phyloP scores from a whole-genome alignment of 2,888 invertebrate species.

The Drosophila lacicola region DNA sequence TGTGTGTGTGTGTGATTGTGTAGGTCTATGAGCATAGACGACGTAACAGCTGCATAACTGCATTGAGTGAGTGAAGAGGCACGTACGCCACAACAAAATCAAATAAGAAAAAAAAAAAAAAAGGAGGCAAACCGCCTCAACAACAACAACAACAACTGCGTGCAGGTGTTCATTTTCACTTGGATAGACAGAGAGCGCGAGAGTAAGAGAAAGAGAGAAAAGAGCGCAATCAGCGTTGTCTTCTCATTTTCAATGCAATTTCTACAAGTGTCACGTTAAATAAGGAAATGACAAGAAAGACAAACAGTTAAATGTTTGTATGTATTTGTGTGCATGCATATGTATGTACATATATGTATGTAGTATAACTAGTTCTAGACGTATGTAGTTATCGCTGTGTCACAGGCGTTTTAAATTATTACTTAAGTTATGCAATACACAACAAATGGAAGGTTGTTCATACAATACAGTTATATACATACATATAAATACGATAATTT shows the following conservation, averaged over 20 bases:
- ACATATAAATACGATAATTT: slow-evolving; percentile 21
- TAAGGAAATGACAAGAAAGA: slow-evolving; percentile 75
- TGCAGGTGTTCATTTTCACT: slow-evolving; percentile 75
- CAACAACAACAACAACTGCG: slow-evolving; percentile 49
- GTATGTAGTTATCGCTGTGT: slow-evolving; percentile 15
- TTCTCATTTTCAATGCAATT: slow-evolving; percentile 80
- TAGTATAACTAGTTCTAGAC: slow-evolving; percentile 24
- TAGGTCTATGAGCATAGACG: slow-evolving; percentile 57
- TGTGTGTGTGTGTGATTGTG: slow-evolving; percentile 20
- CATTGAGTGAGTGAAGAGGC: slow-evolving; percentile 60
- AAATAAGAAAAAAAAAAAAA: slow-evolving; percentile 10
- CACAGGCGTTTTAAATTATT: slow-evolving; percentile 33
- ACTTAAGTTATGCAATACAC: slow-evolving; percentile 49
- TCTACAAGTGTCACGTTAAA: slow-evolving; percentile 76
- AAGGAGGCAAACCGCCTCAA: slow-evolving; percentile 24
- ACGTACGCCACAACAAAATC: slow-evolving; percentile 71
- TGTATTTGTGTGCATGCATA: neutral
- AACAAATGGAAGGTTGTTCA: slow-evolving; percentile 35
- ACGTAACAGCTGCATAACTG: slow-evolving; percentile 79
- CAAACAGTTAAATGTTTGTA: neutral
- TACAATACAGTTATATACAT: neutral
- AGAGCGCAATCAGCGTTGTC: slow-evolving; percentile 46
- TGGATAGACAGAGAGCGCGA: slow-evolving; percentile 4
- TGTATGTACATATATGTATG: neutral
- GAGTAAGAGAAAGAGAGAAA: slow-evolving; percentile 13